Percentiles rank a stretch among this genome's conserved stretches.
phyloP scores from a whole-genome alignment of 1,140 invertebrate species.

The Drosophila insularis region DNA sequence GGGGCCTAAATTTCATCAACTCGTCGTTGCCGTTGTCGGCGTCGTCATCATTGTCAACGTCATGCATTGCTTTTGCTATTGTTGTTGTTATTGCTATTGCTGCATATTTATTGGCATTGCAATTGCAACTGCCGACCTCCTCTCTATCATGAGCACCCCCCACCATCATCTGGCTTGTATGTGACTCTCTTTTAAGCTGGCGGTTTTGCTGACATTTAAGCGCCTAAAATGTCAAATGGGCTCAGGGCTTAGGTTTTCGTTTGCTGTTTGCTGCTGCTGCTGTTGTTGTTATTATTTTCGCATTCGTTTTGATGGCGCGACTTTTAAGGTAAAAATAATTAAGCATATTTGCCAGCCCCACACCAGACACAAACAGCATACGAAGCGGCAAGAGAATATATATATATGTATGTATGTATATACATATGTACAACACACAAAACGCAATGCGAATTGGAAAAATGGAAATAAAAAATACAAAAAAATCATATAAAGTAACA shows the following conservation, averaged over 20 bases:
- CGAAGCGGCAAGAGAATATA: conserved; percentile 43
- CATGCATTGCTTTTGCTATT: conserved; percentile 41
- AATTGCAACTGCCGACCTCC: conserved; percentile 13
- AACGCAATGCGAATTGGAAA: conserved; percentile 48
- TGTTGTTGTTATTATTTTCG: conserved; percentile 64
- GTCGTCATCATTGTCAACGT: conserved; percentile 58
- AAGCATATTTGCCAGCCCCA: conserved; percentile 72
- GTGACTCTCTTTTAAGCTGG: conserved; percentile 11
- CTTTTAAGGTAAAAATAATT: conserved; percentile 81
- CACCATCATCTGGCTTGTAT: conserved; percentile 9
- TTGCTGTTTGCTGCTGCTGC: not conserved
- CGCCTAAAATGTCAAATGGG: conserved; percentile 76
- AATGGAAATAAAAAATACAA: conserved; percentile 9
- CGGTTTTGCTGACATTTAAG: conserved; percentile 72
- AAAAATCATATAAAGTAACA: conserved; percentile 70
- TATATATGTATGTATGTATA: not conserved
- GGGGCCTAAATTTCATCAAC: conserved; percentile 40
- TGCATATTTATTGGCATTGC: conserved; percentile 46
- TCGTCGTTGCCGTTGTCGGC: not conserved
- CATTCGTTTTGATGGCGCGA: conserved; percentile 74
- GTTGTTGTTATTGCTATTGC: conserved; percentile 23
- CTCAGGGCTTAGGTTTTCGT: conserved; percentile 58
- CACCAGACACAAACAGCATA: conserved; percentile 59
- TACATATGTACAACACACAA: conserved; percentile 11
- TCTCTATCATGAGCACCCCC: not conserved